These are phyloP conservation scores for Maconellicoccus hirsutus DNA, from an alignment of 1,140 invertebrate genomes.

Conservation along the genomic window DNA sequence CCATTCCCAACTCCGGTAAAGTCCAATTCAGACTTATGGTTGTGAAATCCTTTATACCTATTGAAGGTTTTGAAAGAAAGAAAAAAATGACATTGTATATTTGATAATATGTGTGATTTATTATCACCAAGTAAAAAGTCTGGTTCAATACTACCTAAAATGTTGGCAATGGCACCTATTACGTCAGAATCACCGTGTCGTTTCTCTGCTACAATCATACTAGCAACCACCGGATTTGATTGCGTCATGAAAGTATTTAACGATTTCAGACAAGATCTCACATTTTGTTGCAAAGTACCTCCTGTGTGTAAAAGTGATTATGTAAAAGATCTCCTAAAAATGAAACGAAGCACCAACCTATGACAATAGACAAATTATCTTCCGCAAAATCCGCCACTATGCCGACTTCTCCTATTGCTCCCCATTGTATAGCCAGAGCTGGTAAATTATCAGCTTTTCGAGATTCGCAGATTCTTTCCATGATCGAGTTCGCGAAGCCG, in stretches of 20 bases:
- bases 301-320: no score
- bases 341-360: constrained; percentile 33
- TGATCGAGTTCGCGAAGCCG: constrained; percentile 58
- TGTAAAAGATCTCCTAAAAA: no score
- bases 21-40: not conserved
- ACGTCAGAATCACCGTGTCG: constrained; percentile 51
- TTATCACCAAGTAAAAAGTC: not conserved
- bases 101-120: no score
- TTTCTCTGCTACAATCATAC: constrained; percentile 41
- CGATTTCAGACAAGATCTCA: not conserved
- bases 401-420: constrained; percentile 54
- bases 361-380: constrained; percentile 57
- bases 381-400: constrained; percentile 67
- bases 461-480: constrained; percentile 56
- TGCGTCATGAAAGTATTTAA: not conserved
- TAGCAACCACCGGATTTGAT: constrained; percentile 31
- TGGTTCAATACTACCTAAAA: not conserved
- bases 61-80: not conserved
- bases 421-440: constrained; percentile 56
- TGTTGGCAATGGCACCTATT: not conserved
- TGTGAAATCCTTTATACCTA: not conserved
- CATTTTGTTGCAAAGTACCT: not conserved
- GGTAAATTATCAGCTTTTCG: constrained; percentile 45
- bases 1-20: not conserved
- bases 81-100: no score